Conservation (phyloP, 2,113 vertebrate species). For the Spilogale gracilis region DNA sequence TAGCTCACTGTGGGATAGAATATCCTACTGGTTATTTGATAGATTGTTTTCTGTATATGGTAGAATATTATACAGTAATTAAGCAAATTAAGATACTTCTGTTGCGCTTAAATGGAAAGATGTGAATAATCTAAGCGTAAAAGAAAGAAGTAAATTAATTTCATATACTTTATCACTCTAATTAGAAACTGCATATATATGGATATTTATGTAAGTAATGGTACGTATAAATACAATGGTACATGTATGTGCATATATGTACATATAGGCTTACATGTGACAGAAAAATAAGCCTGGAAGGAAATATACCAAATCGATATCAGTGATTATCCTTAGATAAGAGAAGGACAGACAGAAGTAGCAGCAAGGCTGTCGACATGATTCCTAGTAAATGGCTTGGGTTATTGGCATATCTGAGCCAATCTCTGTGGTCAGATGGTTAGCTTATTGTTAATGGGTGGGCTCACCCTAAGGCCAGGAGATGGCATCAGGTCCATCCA, state of each 20-base stretch:
- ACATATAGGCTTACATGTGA: neutral
- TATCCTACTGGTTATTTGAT: neutral
- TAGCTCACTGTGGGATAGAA: neutral
- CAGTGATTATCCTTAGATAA: neutral
- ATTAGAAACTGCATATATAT: neutral
- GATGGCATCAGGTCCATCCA: neutral
- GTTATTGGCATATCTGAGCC: neutral
- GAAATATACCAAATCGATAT: neutral
- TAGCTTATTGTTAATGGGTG: neutral
- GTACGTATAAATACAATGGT: neutral
- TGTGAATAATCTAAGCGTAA: neutral
- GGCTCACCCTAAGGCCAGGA: neutral
- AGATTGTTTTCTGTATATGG: neutral
- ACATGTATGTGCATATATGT: neutral
- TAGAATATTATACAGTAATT: neutral
- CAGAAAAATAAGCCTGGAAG: neutral
- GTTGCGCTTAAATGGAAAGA: neutral
- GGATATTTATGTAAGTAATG: neutral
- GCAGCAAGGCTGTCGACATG: neutral
- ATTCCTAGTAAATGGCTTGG: neutral
- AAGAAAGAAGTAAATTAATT: neutral
- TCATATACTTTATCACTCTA: neutral
- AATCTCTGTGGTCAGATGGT: neutral
- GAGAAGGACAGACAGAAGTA: neutral
- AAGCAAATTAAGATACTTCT: neutral